These are phyloP conservation scores for Stratiomys singularior DNA, from an alignment of 2,888 invertebrate genomes.

Conservation along the genomic window DNA sequence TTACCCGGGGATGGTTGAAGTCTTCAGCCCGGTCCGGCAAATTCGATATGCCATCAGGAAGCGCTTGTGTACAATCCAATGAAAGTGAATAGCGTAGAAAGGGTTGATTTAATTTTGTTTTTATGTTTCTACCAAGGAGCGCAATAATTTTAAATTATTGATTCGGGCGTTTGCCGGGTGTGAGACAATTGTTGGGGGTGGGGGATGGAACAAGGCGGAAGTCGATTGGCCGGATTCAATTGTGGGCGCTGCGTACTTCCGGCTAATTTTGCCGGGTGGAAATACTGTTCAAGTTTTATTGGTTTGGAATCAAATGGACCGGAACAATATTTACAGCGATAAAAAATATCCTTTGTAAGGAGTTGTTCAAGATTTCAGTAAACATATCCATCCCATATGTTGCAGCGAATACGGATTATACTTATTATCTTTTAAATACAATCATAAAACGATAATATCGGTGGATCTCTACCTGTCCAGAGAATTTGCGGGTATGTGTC, in stretches of 20 bases:
- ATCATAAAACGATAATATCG: constrained; percentile 8
- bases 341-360: constrained; percentile 36
- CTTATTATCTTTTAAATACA: constrained; percentile 11
- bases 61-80: no score
- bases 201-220: neutral
- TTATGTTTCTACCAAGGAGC: constrained; percentile 54
- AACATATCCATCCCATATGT: constrained; percentile 31
- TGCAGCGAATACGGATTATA: constrained; percentile 10
- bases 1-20: neutral
- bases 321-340: constrained; percentile 9
- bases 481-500: no score
- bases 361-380: constrained; percentile 12
- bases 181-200: neutral
- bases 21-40: no score
- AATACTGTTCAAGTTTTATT: constrained; percentile 12
- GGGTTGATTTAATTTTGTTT: constrained; percentile 56
- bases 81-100: neutral
- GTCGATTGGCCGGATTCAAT: constrained; percentile 7
- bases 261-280: neutral
- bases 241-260: neutral
- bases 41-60: no score
- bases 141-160: constrained; percentile 57
- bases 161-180: neutral
- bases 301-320: constrained; percentile 21
- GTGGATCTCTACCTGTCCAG: neutral